phyloP scores from a whole-genome alignment of 2,888 invertebrate genomes.

The Xestobium rufovillosum region DNA sequence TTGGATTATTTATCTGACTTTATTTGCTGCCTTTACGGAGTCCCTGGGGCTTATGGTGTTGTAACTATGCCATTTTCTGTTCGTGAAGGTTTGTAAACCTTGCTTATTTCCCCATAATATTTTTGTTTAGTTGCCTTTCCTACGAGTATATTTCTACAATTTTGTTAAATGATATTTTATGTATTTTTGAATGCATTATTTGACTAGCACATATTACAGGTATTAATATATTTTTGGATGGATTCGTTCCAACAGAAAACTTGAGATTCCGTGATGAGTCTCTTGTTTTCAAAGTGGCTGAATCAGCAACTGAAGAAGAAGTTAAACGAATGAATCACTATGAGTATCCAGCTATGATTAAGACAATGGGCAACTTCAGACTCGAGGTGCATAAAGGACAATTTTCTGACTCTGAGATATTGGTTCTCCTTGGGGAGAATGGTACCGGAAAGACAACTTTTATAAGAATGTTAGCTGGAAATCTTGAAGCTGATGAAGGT shows the following conservation, averaged over 20 bases:
- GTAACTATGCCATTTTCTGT: conserved; percentile 99
- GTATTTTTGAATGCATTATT: not conserved
- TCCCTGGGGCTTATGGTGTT: conserved; percentile 98
- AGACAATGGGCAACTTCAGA: conserved; percentile 71
- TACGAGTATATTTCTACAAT: conserved; percentile 7
- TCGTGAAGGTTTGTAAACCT: conserved; percentile 69
- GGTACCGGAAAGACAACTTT: conserved; percentile 99
- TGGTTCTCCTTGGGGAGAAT: conserved; percentile 94
- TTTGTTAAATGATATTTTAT: conserved; percentile 1
- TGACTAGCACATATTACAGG: conserved; percentile 43
- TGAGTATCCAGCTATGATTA: conserved; percentile 89
- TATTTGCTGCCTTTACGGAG: conserved; percentile 96
- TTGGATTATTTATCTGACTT: conserved; percentile 98
- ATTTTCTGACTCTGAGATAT: conserved; percentile 98
- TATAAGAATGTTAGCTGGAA: conserved; percentile 96
- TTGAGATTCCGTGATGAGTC: conserved; percentile 96
- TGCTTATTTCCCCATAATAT: not conserved
- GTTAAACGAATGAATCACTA: conserved; percentile 95
- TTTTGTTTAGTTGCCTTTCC: not conserved
- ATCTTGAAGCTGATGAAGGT: conserved; percentile 81
- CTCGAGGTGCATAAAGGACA: conserved; percentile 81
- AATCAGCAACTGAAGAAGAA: conserved; percentile 96
- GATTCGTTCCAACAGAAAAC: conserved; percentile 98
- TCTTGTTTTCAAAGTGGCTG: conserved; percentile 95
- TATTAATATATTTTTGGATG: conserved; percentile 98